A percentile compares a stretch with the other conserved stretches of the same genome.
Conservation (phyloP, 1,140 invertebrate species). For the Megathymus violae region DNA sequence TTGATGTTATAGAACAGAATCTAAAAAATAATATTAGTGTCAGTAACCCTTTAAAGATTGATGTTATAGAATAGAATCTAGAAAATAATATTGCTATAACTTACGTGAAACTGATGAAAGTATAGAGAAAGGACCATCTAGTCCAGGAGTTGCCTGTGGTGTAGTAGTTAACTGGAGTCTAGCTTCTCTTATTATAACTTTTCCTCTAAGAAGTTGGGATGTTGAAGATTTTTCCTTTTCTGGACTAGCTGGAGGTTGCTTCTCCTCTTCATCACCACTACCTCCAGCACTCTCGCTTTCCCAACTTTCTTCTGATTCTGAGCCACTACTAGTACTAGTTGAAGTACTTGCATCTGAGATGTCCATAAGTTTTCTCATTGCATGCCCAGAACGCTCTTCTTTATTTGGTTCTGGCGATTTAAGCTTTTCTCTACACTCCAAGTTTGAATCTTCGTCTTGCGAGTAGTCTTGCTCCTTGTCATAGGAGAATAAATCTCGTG, state of each 20-base stretch:
- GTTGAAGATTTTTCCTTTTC: constrained; percentile 82
- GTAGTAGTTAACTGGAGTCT: constrained; percentile 87
- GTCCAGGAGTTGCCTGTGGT: constrained; percentile 74
- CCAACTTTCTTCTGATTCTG: constrained; percentile 83
- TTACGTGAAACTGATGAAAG: constrained; percentile 71
- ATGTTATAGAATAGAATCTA: no score
- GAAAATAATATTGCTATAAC: no score
- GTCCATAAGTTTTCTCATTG: constrained; percentile 76
- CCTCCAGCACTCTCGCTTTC: constrained; percentile 82
- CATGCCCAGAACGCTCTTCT: constrained; percentile 72
- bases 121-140: constrained; percentile 88
- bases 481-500: constrained; percentile 69
- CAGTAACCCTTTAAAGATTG: no score
- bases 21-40: no score
- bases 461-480: constrained; percentile 68
- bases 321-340: constrained; percentile 74
- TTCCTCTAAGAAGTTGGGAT: constrained; percentile 84
- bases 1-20: no score
- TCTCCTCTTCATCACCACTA: constrained; percentile 83
- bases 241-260: constrained; percentile 59
- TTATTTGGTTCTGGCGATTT: constrained; percentile 60
- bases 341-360: constrained; percentile 78
- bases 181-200: constrained; percentile 89
- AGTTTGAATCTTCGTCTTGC: constrained; percentile 75
- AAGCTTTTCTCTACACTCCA: constrained; percentile 64